Conservation (phyloP, 2,888 invertebrate species). For the Fabriciana adippe region DNA sequence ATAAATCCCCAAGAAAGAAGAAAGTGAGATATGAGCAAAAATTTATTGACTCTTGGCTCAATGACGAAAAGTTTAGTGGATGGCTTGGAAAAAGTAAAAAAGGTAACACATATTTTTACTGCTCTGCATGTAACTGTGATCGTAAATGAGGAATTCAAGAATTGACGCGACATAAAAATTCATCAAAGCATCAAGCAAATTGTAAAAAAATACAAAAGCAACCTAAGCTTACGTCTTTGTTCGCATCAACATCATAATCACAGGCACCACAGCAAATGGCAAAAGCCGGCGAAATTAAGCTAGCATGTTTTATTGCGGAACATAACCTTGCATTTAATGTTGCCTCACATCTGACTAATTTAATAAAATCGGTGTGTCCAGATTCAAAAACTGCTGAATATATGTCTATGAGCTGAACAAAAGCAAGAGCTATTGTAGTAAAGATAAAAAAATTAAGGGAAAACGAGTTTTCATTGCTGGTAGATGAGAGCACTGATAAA, state of each 20-base stretch:
- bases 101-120: constrained; percentile 22
- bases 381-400: constrained; percentile 41
- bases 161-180: constrained; percentile 1
- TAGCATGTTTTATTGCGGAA: constrained; percentile 42
- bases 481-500: constrained; percentile 40
- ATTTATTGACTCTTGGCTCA: constrained; percentile 21
- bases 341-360: constrained; percentile 41
- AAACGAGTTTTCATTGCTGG: constrained; percentile 42
- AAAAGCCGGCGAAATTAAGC: constrained; percentile 40
- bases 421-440: constrained; percentile 40
- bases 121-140: constrained; percentile 20
- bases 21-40: constrained; percentile 18
- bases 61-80: not conserved
- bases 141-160: constrained; percentile 5
- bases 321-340: constrained; percentile 42
- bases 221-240: constrained; percentile 24
- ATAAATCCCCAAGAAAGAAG: too few relatives aligned
- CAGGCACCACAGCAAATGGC: constrained; percentile 33
- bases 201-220: constrained; percentile 19
- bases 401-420: constrained; percentile 39
- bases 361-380: constrained; percentile 34
- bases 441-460: constrained; percentile 39
- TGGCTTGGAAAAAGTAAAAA: too few relatives aligned
- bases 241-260: constrained; percentile 28
- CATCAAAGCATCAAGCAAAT: constrained; percentile 5